Evolutionary conservation across 2,113 vertebrate genomes (phyloP).

Genomic region (Aviceda subcristata): DNA sequence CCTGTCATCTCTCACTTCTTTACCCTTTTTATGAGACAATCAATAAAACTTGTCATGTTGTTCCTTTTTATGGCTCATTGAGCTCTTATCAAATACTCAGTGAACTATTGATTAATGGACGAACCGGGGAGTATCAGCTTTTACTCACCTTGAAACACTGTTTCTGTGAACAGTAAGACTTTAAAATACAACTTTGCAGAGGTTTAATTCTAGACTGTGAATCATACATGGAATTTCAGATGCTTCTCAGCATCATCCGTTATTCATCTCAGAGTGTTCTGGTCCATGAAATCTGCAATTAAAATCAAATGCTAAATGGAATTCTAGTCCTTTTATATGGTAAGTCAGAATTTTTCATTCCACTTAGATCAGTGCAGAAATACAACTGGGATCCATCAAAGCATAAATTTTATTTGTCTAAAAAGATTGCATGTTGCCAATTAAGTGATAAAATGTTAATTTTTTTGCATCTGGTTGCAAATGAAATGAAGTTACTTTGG

Average conservation of each 20-base stretch:
- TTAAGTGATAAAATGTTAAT: neutral
- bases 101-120: conserved; percentile 38
- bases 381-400: conserved; percentile 23
- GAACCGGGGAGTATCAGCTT: neutral
- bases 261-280: conserved; percentile 3
- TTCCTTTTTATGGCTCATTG: conserved; percentile 22
- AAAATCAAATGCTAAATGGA: conserved; percentile 26
- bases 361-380: neutral
- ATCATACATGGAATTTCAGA: neutral
- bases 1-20: conserved; percentile 21
- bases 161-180: neutral
- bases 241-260: neutral
- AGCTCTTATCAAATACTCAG: conserved; percentile 15
- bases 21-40: conserved; percentile 19
- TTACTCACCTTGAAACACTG: neutral
- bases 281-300: conserved; percentile 28
- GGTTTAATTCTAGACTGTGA: neutral
- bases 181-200: neutral
- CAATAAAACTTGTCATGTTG: conserved; percentile 43
- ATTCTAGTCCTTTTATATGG: conserved; percentile 20
- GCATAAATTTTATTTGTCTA: neutral
- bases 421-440: neutral
- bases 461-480: neutral
- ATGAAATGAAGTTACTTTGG: neutral
- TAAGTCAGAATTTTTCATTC: conserved; percentile 15